phyloP scores from a whole-genome alignment of 2,888 invertebrate genomes.

The Mechanitis messenoides region DNA sequence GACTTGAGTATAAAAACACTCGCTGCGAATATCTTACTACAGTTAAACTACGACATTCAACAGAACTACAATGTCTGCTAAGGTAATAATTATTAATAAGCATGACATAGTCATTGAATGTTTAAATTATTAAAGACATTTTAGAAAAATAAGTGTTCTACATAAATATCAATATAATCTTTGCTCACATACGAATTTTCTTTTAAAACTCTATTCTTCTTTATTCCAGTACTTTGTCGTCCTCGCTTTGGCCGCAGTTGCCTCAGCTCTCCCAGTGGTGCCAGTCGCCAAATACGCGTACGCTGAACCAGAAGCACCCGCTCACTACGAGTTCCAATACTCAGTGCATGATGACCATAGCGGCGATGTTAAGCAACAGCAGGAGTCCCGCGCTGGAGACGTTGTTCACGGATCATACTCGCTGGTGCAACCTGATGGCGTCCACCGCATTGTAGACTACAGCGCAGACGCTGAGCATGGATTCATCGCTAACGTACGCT shows the following conservation, averaged over 20 bases:
- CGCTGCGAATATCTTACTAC: no score
- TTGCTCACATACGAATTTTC: no score
- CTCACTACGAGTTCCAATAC: constrained; percentile 64
- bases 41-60: no score
- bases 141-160: no score
- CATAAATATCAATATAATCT: no score
- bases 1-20: no score
- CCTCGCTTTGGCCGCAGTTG: constrained; percentile 46
- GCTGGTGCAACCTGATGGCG: constrained; percentile 66
- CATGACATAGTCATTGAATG: no score
- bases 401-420: constrained; percentile 68
- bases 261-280: constrained; percentile 36
- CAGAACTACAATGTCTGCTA: no score
- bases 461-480: constrained; percentile 61
- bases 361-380: constrained; percentile 68
- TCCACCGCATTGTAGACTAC: constrained; percentile 66
- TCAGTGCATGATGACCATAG: constrained; percentile 64
- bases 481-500: constrained; percentile 67
- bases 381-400: constrained; percentile 63
- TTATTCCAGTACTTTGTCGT: constrained; percentile 45
- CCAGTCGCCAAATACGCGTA: constrained; percentile 49
- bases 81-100: no score
- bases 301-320: constrained; percentile 56
- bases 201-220: no score
- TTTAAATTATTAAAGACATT: no score